Percentiles rank a stretch among this genome's conserved stretches.
Evolutionary conservation across 2,888 invertebrate species (phyloP).

Genomic region (Plutella xylostella): DNA sequence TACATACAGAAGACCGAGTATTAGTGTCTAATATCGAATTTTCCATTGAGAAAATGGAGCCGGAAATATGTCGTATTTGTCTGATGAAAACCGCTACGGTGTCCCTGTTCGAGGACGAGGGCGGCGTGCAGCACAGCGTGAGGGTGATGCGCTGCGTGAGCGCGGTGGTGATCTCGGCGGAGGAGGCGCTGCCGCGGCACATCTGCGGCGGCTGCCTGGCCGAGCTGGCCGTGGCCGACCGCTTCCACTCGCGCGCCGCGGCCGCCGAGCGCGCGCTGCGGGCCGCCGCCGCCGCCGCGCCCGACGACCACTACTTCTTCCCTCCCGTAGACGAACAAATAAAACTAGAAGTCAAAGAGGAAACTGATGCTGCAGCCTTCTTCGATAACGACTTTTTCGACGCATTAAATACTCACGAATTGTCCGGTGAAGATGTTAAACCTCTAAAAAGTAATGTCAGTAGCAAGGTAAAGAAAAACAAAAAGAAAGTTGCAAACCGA

Average conservation of each 20-base stretch:
- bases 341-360: conserved; percentile 6
- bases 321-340: neutral
- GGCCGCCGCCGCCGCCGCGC: conserved; percentile 22
- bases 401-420: neutral
- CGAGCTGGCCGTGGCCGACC: conserved; percentile 37
- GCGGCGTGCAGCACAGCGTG: conserved; percentile 34
- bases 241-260: conserved; percentile 47
- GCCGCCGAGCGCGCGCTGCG: conserved; percentile 43
- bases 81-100: conserved; percentile 38
- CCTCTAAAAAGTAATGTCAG: neutral
- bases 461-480: neutral
- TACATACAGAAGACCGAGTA: no score
- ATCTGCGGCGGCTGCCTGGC: conserved; percentile 42
- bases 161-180: conserved; percentile 32
- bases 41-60: conserved; percentile 23
- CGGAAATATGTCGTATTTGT: conserved; percentile 44
- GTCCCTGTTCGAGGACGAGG: conserved; percentile 38
- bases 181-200: conserved; percentile 43
- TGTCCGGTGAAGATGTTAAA: neutral
- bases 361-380: conserved; percentile 11
- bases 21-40: no score
- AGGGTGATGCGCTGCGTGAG: conserved; percentile 47
- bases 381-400: neutral
- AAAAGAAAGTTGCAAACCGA: neutral
- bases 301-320: no score